Base-by-base conservation (phyloP, 2,888 invertebrate genomes). In the Drosophila mercatorum region DNA sequence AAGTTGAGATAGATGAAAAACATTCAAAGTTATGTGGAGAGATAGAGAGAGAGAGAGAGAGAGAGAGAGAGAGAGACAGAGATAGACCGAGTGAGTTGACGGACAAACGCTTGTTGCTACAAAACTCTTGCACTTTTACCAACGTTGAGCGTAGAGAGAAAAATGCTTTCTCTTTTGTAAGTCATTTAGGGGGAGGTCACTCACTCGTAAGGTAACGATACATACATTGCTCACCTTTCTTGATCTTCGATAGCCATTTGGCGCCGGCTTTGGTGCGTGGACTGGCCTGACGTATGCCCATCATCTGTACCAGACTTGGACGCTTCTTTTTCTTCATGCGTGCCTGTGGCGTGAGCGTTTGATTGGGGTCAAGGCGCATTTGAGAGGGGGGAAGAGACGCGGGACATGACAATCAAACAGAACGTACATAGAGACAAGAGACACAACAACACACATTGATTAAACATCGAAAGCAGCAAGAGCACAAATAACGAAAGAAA, bases 191-290 rank as follows among this genome's bases (percentile, higher is more conserved):
- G 49, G 49, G 5, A n/a, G 49, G 22, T 26, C 22, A 63, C 59
- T 66, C 71, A 71, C 74, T 55, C 68, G 65, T 70, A 74, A 77
- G 81, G 68, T 59, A 59, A 63, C 79, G 86, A 88, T 80, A 96
- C 62, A 96, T 96, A 91, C 91, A 89, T 91, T 90, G 91, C 93
- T 97, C 96, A 76, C 96, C 96, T 91, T 97, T 96, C 92, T 97
- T 97, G 84, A 97, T 96, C 93, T 97, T 97, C 58, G 97, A 96
- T 68, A 97, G 93, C 97, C 97, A 97, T 91, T 97, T 97, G 80
- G 96, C 96, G 41, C 97, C 97, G 87, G 97, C 97, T 93, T 97
- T 97, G 11, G 97, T 96, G 69, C 97, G 94, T 12, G 97, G 96
- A 89, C 97, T 97, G 92, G 97, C 94, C 89, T 95, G 94, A 72